phyloP scores from a whole-genome alignment of 1,140 invertebrate genomes.

The Meloidogyne exigua region DNA sequence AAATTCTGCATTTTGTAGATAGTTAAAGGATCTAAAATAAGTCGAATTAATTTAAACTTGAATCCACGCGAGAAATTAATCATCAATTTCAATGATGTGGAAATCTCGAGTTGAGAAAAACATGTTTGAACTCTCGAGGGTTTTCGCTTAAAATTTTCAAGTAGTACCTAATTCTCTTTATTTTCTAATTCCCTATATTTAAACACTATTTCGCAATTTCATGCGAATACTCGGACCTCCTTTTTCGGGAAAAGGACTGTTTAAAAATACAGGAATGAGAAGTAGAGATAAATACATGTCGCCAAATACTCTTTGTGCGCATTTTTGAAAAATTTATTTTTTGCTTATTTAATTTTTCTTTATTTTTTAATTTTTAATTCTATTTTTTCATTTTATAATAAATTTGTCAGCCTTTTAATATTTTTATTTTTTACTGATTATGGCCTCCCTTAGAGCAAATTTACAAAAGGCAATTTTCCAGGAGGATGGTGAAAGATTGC shows the following conservation, averaged over 20 bases:
- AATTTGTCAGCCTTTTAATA: no score
- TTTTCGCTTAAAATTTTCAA: background rate
- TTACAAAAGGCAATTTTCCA: conserved; percentile 65
- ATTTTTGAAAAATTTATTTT: background rate
- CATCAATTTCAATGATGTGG: background rate
- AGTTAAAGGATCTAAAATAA: background rate
- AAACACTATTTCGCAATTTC: no score
- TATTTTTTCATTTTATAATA: background rate
- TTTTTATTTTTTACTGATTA: background rate
- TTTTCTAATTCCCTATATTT: no score
- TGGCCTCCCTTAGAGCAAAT: conserved; percentile 54
- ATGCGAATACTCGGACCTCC: no score
- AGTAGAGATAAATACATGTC: background rate
- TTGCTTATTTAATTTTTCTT: background rate
- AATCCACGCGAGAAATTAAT: background rate
- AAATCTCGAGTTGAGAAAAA: background rate
- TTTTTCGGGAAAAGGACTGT: background rate
- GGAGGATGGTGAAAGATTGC: conserved; percentile 65
- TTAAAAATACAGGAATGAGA: background rate
- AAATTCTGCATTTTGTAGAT: conserved; percentile 22
- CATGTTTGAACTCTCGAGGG: background rate
- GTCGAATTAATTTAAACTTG: background rate
- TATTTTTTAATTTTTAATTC: background rate
- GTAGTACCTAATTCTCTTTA: no score
- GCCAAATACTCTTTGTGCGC: background rate